Evolutionary conservation across 2,113 vertebrate species (phyloP).

Genomic region (Nannospalax galili): DNA sequence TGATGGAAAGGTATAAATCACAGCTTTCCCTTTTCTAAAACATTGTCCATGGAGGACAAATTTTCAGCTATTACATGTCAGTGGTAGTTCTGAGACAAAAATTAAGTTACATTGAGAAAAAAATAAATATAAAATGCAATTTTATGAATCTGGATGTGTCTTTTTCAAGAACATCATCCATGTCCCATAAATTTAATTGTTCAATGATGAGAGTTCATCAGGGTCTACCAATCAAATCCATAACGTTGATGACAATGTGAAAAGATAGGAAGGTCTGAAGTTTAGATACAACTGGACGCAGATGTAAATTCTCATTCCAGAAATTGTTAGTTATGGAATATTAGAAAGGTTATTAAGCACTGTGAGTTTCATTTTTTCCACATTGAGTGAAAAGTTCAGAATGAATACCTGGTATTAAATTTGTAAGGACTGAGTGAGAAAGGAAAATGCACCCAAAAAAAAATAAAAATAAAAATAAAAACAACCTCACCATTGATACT

Average conservation of each 20-base stretch:
- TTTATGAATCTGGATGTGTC: not conserved
- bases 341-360: not conserved
- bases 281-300: not conserved
- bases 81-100: not conserved
- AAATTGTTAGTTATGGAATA: not conserved
- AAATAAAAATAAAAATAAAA: too few relatives aligned
- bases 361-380: not conserved
- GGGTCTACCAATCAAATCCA: not conserved
- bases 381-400: not conserved
- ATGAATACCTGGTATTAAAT: not conserved
- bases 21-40: not conserved
- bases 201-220: not conserved
- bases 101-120: not conserved
- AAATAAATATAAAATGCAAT: not conserved
- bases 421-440: not conserved
- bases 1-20: not conserved
- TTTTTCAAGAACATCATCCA: not conserved
- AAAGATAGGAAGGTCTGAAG: not conserved
- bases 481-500: not conserved
- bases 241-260: not conserved
- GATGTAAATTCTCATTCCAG: not conserved
- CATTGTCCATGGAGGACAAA: not conserved
- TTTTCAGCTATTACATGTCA: not conserved
- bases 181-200: not conserved
- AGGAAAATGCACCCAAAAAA: not conserved